A percentile compares a stretch with the other conserved stretches of the same genome.
Evolutionary conservation across 2,888 invertebrate genomes (phyloP).

Genomic region (Diadromus collaris): DNA sequence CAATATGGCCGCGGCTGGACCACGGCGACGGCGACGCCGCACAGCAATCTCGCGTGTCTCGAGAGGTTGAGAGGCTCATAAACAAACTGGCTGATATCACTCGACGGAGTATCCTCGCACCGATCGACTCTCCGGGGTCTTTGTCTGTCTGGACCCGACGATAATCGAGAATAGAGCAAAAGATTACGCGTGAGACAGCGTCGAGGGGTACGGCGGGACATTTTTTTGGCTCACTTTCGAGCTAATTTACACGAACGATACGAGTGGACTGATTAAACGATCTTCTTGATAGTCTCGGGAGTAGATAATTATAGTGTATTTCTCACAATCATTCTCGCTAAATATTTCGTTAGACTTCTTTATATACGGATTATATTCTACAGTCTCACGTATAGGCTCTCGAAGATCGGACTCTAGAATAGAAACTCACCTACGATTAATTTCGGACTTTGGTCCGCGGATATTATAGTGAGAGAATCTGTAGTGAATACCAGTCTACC

Average conservation of each 20-base stretch:
- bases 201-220: background rate
- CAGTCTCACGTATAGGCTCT: constrained; percentile 34
- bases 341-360: background rate
- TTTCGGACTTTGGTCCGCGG: constrained; percentile 69
- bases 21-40: constrained; percentile 61
- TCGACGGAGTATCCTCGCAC: constrained; percentile 2
- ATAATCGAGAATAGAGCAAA: constrained; percentile 12
- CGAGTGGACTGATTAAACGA: background rate
- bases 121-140: background rate
- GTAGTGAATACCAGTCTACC: background rate
- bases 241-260: background rate
- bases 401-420: constrained; percentile 71
- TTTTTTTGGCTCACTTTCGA: background rate
- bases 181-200: background rate
- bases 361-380: constrained; percentile 11
- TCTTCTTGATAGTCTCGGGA: background rate
- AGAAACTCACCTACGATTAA: constrained; percentile 69
- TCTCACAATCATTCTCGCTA: background rate
- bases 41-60: constrained; percentile 58
- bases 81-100: constrained; percentile 64
- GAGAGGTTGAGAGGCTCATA: constrained; percentile 71
- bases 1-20: constrained; percentile 77
- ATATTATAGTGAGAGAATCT: background rate
- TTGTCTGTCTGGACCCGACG: background rate
- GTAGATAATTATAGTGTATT: background rate